These are phyloP conservation scores for Chrysolophus pictus DNA, from an alignment of 2,797 vertebrate species.

Conservation along the genomic window DNA sequence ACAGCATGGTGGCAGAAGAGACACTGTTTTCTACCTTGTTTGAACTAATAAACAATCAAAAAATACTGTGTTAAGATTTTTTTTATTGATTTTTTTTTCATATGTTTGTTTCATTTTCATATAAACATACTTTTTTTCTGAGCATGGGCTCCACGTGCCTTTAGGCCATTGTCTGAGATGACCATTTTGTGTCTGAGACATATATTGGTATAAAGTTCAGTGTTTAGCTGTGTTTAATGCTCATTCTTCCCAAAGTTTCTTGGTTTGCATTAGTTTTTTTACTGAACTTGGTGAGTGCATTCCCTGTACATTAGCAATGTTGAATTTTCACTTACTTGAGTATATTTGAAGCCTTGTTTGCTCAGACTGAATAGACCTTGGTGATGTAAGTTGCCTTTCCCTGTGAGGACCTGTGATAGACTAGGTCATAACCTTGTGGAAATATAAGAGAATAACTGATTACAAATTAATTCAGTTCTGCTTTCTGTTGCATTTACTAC, in stretches of 20 bases:
- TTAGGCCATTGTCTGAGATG: not conserved
- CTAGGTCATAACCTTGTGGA: not conserved
- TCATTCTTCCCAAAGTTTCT: not conserved
- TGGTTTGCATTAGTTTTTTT: not conserved
- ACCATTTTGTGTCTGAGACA: not conserved
- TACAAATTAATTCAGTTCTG: not conserved
- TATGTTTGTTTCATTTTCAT: not conserved
- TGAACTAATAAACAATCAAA: not conserved
- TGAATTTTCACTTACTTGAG: not conserved
- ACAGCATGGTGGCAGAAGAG: not conserved
- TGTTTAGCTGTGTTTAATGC: not conserved
- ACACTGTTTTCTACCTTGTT: not conserved
- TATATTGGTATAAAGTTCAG: not conserved
- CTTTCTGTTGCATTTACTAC: not conserved
- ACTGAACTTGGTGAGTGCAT: not conserved
- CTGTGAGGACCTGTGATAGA: not conserved
- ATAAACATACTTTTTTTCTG: rapidly evolving
- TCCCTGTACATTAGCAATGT: not conserved
- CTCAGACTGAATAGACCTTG: not conserved
- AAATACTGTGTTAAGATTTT: not conserved
- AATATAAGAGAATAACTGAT: not conserved
- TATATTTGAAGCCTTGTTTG: not conserved
- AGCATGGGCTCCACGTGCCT: not conserved
- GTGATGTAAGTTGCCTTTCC: not conserved
- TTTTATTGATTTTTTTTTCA: not conserved